Base-by-base conservation (phyloP, 1,140 invertebrate genomes). In the Sarcophaga bullata region DNA sequence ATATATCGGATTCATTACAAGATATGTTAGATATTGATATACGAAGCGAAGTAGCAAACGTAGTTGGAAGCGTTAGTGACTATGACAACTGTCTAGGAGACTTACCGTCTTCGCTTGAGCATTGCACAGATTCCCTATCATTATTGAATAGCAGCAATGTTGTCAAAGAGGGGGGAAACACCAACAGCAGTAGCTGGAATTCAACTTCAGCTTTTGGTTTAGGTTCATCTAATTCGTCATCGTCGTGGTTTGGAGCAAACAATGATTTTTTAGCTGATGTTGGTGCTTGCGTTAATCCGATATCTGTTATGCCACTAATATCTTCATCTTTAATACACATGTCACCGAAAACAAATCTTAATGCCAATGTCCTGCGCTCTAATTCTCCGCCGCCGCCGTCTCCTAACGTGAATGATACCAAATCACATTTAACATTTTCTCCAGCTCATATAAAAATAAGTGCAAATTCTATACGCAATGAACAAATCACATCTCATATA, bases 1-100 rank as follows among this genome's bases (percentile, higher is more conserved):
- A 93, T 86, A 92, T 93, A 84, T 93, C 92, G 11, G 92, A 93
- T 86, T 95, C 94, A 10, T 91, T 95, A 86, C 94, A 95, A 86
- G 92, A 93, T 86, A 96, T 97, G 93, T 92, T 96, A 82, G 95
- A 94, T 86, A 94, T 95, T 86, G 95, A 96, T 87, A 96, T 96
- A 48, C 95, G 96, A 85, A 94, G 93, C 76, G 95, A 96, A 87
- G 94, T 96, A 84, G 95, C 95, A 62, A 94, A 93, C 80, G 93
- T 95, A 72, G 93, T 96, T 68, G 93, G 93, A 78, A 93, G 93
- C 48, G 92, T 91, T 78, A 92, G 91, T 85, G 82, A 83, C 15
- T 50, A 81, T 17, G 62, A 50, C 15, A 81, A 68, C 46, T 37
- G 80, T 13, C 49, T 83, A 8, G 75, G 68, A 8, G 93, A 94